Percentiles rank a stretch among this genome's conserved stretches.
Evolutionary conservation across 2,888 invertebrate genomes (phyloP).

Genomic region (Linnaemya vulpina): DNA sequence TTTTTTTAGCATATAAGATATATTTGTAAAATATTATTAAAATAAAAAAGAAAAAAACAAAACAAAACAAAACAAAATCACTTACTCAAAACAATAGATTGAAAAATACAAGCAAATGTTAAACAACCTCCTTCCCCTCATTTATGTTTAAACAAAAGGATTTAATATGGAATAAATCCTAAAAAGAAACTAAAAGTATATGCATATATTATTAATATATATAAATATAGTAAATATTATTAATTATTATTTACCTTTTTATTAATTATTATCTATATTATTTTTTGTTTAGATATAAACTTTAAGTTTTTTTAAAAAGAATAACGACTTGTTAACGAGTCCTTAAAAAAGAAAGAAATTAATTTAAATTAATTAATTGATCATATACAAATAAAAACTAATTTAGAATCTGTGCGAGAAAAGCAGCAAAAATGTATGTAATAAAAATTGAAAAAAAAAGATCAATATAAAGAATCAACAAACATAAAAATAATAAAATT

Average conservation of each 20-base stretch:
- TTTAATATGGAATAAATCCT: constrained; percentile 65
- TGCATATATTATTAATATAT: constrained; percentile 71
- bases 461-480: constrained; percentile 53
- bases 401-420: constrained; percentile 73
- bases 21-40: constrained; percentile 73
- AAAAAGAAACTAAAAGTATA: constrained; percentile 71
- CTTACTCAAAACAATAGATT: constrained; percentile 60
- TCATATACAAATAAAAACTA: constrained; percentile 70
- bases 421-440: constrained; percentile 66
- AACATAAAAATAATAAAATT: constrained; percentile 67
- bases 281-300: constrained; percentile 72
- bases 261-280: constrained; percentile 68
- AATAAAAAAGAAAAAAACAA: constrained; percentile 49
- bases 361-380: constrained; percentile 70
- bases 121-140: constrained; percentile 60
- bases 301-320: constrained; percentile 68
- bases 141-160: constrained; percentile 65
- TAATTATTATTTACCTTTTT: constrained; percentile 71
- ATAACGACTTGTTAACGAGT: constrained; percentile 69
- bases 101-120: constrained; percentile 55
- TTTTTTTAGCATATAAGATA: constrained; percentile 72
- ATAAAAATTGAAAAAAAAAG: constrained; percentile 58
- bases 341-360: constrained; percentile 66
- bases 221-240: constrained; percentile 72
- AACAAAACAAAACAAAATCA: constrained; percentile 56